Conservation (phyloP, 2,888 invertebrate genomes). For the Nemotelus nigrinus region DNA sequence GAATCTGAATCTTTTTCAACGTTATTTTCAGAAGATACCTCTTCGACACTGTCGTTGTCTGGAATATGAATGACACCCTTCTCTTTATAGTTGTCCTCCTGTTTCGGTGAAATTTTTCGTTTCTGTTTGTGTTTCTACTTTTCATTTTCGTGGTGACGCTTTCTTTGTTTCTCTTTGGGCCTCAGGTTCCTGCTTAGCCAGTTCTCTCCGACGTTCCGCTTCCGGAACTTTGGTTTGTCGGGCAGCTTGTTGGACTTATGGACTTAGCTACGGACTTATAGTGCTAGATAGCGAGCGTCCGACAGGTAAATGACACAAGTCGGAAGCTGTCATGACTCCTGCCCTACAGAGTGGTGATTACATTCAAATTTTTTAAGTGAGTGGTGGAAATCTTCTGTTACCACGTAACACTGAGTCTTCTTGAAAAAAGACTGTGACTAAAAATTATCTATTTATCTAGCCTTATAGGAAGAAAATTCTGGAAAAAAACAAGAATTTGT, state of each 20-base stretch:
- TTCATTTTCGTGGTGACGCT: slow-evolving; percentile 53
- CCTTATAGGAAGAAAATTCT: no score
- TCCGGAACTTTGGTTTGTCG: slow-evolving; percentile 75
- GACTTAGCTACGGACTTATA: no score
- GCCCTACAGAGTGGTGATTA: no score
- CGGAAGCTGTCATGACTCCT: no score
- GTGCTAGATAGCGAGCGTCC: no score
- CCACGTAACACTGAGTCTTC: no score
- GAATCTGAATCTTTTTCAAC: slow-evolving; percentile 66
- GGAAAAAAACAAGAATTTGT: no score
- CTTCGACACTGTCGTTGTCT: slow-evolving; percentile 61
- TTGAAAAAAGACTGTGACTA: no score
- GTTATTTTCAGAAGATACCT: slow-evolving; percentile 64
- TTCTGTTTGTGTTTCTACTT: slow-evolving; percentile 55
- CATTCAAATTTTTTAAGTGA: no score
- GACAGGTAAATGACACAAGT: no score
- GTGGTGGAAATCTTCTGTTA: no score
- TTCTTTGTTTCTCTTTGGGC: slow-evolving; percentile 70
- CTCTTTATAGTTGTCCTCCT: slow-evolving; percentile 56
- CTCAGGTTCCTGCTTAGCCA: slow-evolving; percentile 81
- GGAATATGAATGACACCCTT: slow-evolving; percentile 55
- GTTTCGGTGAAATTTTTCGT: slow-evolving; percentile 52
- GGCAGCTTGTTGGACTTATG: slow-evolving; percentile 62
- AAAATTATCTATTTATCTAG: no score
- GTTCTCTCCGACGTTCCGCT: slow-evolving; percentile 80